Base-by-base conservation (phyloP, 1,140 invertebrate species). In the Dolichoris vasculosae region DNA sequence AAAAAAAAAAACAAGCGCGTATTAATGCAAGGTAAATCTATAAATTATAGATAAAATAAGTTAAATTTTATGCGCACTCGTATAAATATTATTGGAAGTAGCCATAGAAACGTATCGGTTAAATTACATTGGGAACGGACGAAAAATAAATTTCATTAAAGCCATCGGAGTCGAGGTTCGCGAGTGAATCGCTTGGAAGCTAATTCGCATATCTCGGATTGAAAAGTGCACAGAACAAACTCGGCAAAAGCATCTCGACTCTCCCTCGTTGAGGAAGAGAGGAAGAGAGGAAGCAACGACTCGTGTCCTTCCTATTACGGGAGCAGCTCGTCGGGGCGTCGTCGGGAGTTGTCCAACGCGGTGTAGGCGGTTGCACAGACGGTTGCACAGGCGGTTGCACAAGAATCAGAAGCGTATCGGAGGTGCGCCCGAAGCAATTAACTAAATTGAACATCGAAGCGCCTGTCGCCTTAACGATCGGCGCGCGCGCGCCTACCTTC, bases 401-500 rank as follows among this genome's bases (percentile, higher is more conserved):
- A 17, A 4, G 79, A 35, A 73, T 81, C 71, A 20, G n/a, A n/a
- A 43, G 64, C 32, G 35, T 32, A 69, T 81, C 38, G 75, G 55
- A 78, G 75, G 82, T 76, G 82, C 82, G 71, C 82, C 82, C 75
- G 9, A 30, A 63, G 83, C 76, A 84, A 84, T 84, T 84, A 79
- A 84, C 83, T 79, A 84, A 79, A 84, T 84, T 73, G 77, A 84
- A 80, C 76, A 73, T 79, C 83, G 83, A 79, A 59, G 76, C 64
- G 76, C 76, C 73, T 83, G 73, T 82, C 81, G 81, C 63, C 48
- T 82, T 59, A 75, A 82, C 48, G 81, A 82, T 73, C 26, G n/a
- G 64, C 32, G 6, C 20, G 32, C 32, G 46, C 30, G 7, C 30
- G 30, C 77, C 32, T n/a, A n/a, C n/a, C n/a, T n/a, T 46, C 51